These are phyloP conservation scores for Caenorhabditis sp. DNA, from an alignment of 2,888 invertebrate species.

Conservation along the genomic window DNA sequence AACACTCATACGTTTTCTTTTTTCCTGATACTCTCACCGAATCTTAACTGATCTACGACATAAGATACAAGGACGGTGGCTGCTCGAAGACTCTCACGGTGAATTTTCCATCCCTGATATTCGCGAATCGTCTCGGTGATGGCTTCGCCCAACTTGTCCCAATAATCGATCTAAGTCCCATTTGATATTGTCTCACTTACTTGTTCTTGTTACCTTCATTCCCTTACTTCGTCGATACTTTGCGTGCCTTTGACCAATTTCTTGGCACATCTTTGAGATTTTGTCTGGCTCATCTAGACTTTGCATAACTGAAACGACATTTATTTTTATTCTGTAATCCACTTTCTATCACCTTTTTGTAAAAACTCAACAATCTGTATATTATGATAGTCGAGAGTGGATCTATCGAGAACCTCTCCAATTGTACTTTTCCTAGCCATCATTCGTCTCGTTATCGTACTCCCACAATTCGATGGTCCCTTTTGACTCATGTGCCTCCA, in stretches of 20 bases:
- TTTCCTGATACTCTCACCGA: constrained; percentile 39
- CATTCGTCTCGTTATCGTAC: constrained; percentile 66
- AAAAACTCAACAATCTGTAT: constrained; percentile 62
- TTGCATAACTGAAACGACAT: constrained; percentile 65
- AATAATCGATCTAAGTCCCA: constrained; percentile 67
- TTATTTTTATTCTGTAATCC: not conserved
- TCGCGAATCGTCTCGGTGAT: constrained; percentile 75
- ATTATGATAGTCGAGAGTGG: constrained; percentile 59
- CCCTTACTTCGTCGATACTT: constrained; percentile 60
- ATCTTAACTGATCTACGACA: constrained; percentile 74
- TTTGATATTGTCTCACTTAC: not conserved
- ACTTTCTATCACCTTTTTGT: constrained; percentile 49
- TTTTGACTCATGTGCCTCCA: constrained; percentile 71
- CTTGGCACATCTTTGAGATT: constrained; percentile 65
- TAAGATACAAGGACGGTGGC: constrained; percentile 75
- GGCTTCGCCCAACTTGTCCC: constrained; percentile 76
- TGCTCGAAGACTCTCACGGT: constrained; percentile 72
- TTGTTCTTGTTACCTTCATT: constrained; percentile 50
- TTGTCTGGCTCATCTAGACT: constrained; percentile 69
- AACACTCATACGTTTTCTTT: not conserved
- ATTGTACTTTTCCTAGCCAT: constrained; percentile 63
- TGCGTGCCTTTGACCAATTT: constrained; percentile 61
- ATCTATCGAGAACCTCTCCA: constrained; percentile 56
- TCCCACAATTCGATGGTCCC: constrained; percentile 69
- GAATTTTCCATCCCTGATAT: constrained; percentile 75